Evolutionary conservation across 2,888 invertebrate genomes (phyloP).

Genomic region (Neoascia interrupta): DNA sequence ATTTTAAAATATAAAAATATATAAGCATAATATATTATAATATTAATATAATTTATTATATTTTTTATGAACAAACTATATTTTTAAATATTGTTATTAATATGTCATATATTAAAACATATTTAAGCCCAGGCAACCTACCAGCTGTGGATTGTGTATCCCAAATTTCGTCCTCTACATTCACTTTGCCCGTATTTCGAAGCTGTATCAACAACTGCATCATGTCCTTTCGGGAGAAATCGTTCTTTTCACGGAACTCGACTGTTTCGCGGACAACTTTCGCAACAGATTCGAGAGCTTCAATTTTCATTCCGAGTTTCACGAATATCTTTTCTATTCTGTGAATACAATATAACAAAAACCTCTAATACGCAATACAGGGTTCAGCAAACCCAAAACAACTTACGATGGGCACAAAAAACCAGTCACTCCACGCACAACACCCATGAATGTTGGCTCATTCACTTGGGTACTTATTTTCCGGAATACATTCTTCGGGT

Average conservation of each 20-base stretch:
- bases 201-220: conserved; percentile 80
- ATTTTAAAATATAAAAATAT: too few relatives aligned
- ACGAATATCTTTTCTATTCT: conserved; percentile 72
- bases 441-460: conserved; percentile 39
- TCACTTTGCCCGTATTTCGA: conserved; percentile 78
- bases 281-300: conserved; percentile 74
- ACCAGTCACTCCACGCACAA: conserved; percentile 70
- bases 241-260: conserved; percentile 78
- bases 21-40: not conserved
- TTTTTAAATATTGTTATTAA: too few relatives aligned
- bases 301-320: conserved; percentile 70
- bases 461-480: conserved; percentile 70
- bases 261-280: conserved; percentile 78
- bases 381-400: not conserved
- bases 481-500: conserved; percentile 77
- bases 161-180: conserved; percentile 75
- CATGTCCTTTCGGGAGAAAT: conserved; percentile 79
- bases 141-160: conserved; percentile 73
- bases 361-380: not conserved
- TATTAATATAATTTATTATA: not conserved
- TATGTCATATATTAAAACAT: too few relatives aligned
- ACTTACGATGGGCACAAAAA: conserved; percentile 76
- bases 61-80: too few relatives aligned
- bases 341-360: not conserved
- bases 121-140: too few relatives aligned